Evolutionary conservation across 1,140 invertebrate genomes (phyloP), one percentile per base, ranked within the genome.

Genomic region (Probaryconus sp.): DNA sequence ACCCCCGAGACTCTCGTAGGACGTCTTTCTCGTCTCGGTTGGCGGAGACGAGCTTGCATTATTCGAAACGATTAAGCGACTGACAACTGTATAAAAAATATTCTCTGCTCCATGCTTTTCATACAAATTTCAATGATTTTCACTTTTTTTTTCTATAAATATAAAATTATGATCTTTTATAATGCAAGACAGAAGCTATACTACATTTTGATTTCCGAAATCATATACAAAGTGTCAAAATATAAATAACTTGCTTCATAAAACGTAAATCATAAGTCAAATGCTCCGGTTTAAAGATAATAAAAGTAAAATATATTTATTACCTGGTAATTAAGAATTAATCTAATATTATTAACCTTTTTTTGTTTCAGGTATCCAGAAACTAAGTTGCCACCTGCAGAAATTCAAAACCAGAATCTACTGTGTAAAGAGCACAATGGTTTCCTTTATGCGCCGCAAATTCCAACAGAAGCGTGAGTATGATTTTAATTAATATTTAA

Each of bases 361-460:
- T 58, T 56, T 31, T 77, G 45, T 85, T 85, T 37, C 71, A 86
- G 85, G 31, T 84, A 79, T 30, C 78, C 81, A 0, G 83, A 85
- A 31, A 73, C 69, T 17, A 81, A 77, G 51, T 42, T 72, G 35
- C 81, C 85, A 13, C 85, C 85, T 9, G 18, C 53, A 3, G 37
- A 77, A 0, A 81, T 87, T 7, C 51, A 81, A 17, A 87, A 87
- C 35, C 61, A 61, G 2, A 58, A 76, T 3, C 65, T 87, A 1
- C 73, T 87, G 2, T 87, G 85, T 38, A 79, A 83, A 14, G 40
- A 55, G 2, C 85, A 87, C 45, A 81, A 82, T 48, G 84, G 83
- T 13, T 82, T 87, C 21, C 40, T 87, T 0, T 81, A 83, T 33
- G 5, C 68, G 20, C 79, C 79, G 18, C 67, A 45, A 30, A 45